Evolutionary conservation across 2,888 invertebrate genomes (phyloP).

Genomic region (Apeira syringaria): DNA sequence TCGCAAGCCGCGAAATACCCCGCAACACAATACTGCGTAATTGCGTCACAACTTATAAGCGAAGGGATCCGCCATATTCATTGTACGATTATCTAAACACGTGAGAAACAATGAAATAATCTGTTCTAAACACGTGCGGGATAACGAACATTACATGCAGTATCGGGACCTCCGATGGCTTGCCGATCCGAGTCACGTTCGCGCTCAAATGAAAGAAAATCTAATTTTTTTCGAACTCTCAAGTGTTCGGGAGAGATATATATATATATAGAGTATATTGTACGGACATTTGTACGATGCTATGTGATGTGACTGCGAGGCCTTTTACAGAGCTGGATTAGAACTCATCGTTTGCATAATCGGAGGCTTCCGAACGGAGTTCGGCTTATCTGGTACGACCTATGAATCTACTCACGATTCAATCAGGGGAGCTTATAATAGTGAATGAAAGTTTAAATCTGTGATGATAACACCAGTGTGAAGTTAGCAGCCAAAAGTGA

Average conservation of each 20-base stretch:
- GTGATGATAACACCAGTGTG: too few relatives aligned
- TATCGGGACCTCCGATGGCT: slow-evolving; percentile 55
- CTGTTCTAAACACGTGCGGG: slow-evolving; percentile 60
- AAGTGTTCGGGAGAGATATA: slow-evolving; percentile 59
- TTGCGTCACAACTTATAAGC: slow-evolving; percentile 25
- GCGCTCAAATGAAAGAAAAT: slow-evolving; percentile 69
- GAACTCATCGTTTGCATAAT: slow-evolving; percentile 69
- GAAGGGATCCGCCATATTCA: slow-evolving; percentile 25
- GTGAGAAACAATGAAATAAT: slow-evolving; percentile 47
- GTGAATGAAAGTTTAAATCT: slow-evolving; percentile 20
- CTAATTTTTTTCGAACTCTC: slow-evolving; percentile 60
- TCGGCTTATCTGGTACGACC: slow-evolving; percentile 39
- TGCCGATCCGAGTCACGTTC: slow-evolving; percentile 64
- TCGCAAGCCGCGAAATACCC: slow-evolving; percentile 22
- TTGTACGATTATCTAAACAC: slow-evolving; percentile 39
- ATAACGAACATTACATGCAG: slow-evolving; percentile 63
- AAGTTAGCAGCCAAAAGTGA: too few relatives aligned
- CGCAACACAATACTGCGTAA: slow-evolving; percentile 33
- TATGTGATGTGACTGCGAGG: slow-evolving; percentile 57
- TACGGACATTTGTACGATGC: slow-evolving; percentile 52
- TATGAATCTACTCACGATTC: slow-evolving; percentile 36
- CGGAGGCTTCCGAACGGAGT: slow-evolving; percentile 41
- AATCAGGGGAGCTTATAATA: slow-evolving; percentile 31
- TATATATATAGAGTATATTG: slow-evolving; percentile 47
- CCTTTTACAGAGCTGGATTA: slow-evolving; percentile 57